Conservation (phyloP, 1,140 invertebrate genomes). For the Lucilia sericata region DNA sequence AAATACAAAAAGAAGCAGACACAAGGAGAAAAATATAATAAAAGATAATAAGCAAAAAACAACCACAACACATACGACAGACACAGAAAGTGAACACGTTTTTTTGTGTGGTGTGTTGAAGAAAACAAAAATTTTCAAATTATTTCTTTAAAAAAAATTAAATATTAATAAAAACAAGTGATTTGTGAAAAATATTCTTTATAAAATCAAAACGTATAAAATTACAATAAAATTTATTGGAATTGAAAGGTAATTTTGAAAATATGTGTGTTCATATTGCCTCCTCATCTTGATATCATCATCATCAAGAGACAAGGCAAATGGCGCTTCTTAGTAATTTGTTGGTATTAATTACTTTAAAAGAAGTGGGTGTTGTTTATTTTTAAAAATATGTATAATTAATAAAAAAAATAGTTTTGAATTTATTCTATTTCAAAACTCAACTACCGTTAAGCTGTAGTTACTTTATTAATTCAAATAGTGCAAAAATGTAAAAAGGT, state of each 20-base stretch:
- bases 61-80: conserved; percentile 24
- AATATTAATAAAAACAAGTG: neutral
- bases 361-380: neutral
- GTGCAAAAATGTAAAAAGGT: neutral
- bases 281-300: neutral
- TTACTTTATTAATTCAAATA: neutral
- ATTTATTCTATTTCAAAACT: neutral
- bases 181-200: neutral
- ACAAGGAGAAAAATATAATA: too few relatives aligned
- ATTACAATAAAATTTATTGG: neutral
- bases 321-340: neutral
- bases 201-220: neutral
- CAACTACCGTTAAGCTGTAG: neutral
- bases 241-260: conserved; percentile 10
- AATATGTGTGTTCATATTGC: neutral
- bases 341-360: neutral
- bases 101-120: conserved; percentile 3
- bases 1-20: conserved; percentile 16
- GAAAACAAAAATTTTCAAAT: neutral
- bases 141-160: neutral
- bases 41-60: conserved; percentile 24
- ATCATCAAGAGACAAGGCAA: neutral
- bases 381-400: neutral
- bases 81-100: conserved; percentile 36
- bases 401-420: neutral